These are phyloP conservation scores for Aotus griseimembra DNA, from an alignment of 2,797 vertebrate genomes.

Conservation along the genomic window DNA sequence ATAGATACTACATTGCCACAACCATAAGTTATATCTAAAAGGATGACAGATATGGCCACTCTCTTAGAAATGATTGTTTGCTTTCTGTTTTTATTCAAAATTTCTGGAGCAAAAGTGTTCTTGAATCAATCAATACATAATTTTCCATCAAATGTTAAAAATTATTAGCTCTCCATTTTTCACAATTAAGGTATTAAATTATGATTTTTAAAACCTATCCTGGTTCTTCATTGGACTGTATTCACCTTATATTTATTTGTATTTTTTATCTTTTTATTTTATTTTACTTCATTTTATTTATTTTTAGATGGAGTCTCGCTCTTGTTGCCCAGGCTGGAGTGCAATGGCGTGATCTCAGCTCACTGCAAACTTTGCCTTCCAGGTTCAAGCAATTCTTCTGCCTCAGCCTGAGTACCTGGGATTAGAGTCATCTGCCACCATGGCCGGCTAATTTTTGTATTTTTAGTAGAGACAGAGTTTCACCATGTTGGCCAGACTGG, in stretches of 20 bases:
- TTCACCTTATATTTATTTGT: neutral
- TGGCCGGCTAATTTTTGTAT: neutral
- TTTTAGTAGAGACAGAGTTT: neutral
- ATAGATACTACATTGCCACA: neutral
- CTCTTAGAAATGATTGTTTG: neutral
- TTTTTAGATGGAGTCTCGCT: neutral
- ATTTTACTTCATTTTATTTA: too few species aligned
- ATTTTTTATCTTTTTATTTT: too few species aligned
- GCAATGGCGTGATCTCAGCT: neutral
- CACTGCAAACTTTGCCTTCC: neutral
- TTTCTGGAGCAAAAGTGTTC: neutral
- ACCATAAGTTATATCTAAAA: neutral
- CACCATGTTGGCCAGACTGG: neutral
- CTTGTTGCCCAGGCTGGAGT: neutral
- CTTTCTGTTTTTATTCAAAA: slow-evolving; percentile 30
- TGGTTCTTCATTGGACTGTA: neutral
- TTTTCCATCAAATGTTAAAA: slow-evolving; percentile 7
- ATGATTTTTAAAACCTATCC: neutral
- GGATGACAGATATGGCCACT: neutral
- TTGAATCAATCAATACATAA: neutral
- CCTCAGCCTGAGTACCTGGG: neutral
- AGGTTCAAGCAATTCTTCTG: neutral
- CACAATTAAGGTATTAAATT: neutral
- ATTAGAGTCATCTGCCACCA: neutral
- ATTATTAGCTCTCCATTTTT: neutral